phyloP scores from a whole-genome alignment of 2,113 vertebrate genomes.

The Dolichotis patagonum region DNA sequence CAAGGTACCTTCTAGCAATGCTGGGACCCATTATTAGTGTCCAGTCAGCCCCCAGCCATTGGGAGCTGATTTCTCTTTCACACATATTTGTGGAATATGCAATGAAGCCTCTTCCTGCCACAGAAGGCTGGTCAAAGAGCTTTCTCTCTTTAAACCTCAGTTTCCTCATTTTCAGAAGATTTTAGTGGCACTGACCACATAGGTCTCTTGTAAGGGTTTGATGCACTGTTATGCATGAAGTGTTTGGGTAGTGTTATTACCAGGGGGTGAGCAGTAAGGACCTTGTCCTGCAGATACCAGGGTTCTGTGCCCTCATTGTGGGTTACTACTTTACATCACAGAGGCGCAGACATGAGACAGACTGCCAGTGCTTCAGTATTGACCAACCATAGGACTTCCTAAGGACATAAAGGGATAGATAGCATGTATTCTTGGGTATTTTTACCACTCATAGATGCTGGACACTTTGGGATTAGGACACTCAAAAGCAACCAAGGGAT shows the following conservation, averaged over 20 bases:
- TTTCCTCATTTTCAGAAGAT: slow-evolving; percentile 22
- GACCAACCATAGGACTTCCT: neutral
- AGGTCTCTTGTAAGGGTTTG: neutral
- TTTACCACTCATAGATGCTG: neutral
- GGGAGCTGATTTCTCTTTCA: neutral
- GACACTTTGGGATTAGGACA: neutral
- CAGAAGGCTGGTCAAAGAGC: neutral
- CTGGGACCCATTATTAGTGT: neutral
- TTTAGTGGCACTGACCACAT: neutral
- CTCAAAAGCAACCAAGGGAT: neutral
- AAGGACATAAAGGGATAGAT: neutral
- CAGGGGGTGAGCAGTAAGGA: neutral
- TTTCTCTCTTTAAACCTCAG: neutral
- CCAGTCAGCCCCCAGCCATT: neutral
- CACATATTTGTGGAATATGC: neutral
- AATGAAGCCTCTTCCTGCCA: neutral
- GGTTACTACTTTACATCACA: neutral
- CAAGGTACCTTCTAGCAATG: neutral
- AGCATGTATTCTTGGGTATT: neutral
- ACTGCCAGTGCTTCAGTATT: neutral
- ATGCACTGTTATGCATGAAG: neutral
- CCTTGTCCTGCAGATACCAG: neutral
- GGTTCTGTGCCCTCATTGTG: neutral
- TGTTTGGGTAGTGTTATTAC: neutral
- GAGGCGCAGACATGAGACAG: neutral